Base-by-base conservation (phyloP, 2,888 invertebrate genomes). In the Desoria tigrina region DNA sequence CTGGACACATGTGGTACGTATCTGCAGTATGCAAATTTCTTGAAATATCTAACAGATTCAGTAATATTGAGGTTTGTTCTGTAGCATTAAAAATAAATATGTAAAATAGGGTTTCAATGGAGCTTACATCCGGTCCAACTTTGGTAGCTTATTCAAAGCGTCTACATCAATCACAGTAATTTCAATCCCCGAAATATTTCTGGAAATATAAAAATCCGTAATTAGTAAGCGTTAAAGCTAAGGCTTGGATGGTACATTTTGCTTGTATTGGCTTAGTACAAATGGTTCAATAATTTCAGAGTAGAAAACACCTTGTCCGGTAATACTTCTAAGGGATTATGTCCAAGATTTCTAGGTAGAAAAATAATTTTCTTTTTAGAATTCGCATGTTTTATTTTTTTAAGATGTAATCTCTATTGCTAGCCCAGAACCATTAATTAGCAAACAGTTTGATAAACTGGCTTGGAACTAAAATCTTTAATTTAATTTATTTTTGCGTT, bases 21-120 rank as follows among this genome's bases (percentile, higher is more conserved):
- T 2, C 84, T 83, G 75, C 88, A 88, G 77, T 85, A 87, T 73
- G 84, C 82, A 77, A 87, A 88, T 51, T 83, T 84, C 70, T 84
- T 84, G 70, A 86, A 87, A 71, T 86, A 32, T n/a, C 72, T 72
- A 37, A 21, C 2, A 51, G 11, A 42, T 21, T 24, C 1, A 53
- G 1, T 11, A 39, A 39, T 11, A 39, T 9, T 11, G 16, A 9
- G 39, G 39, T 39, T 39, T 11, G 1, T 26, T 27, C n/a, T 51
- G 54, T 56, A 53, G 27, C 45, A 37, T 42, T 21, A 39, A 54
- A 58, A 27, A 42, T 28, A 45, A 42, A 39, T 39, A 39, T 39
- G 39, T 39, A 11, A 9, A 39, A 39, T 16, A 11, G 39, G 16
- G 9, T 39, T n/a, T n/a, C n/a, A 11, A 39, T 11, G 39, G 9